A percentile compares a stretch with the other conserved stretches of the same genome.
phyloP scores from a whole-genome alignment of 2,888 invertebrate genomes.

The Archips xylosteana region DNA sequence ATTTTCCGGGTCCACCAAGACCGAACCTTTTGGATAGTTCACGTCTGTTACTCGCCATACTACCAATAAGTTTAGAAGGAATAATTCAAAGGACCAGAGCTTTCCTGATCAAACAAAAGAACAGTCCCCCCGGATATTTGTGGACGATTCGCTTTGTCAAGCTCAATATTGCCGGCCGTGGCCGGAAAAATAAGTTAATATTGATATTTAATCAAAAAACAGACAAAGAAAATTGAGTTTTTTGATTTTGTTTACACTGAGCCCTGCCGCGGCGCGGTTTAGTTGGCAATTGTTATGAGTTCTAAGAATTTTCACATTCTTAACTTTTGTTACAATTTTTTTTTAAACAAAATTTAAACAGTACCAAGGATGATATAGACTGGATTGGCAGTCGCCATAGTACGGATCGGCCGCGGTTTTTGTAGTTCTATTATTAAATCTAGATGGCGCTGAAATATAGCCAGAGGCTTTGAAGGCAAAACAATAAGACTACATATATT shows the following conservation, averaged over 20 bases:
- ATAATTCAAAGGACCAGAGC: conserved; percentile 15
- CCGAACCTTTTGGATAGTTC: neutral
- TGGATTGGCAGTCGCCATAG: no score
- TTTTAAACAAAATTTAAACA: no score
- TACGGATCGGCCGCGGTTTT: no score
- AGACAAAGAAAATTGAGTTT: neutral
- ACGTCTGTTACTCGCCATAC: neutral
- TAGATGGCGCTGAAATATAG: no score
- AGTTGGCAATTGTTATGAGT: neutral
- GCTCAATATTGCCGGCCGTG: conserved; percentile 9
- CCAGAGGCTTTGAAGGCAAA: no score
- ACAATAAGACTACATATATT: no score
- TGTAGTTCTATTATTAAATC: no score
- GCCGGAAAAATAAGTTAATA: conserved; percentile 15
- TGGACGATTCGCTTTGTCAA: conserved; percentile 13
- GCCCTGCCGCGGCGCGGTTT: neutral
- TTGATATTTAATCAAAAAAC: conserved; percentile 22
- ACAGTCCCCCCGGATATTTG: conserved; percentile 19
- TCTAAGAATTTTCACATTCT: neutral
- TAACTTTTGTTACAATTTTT: no score
- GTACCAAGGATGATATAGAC: no score
- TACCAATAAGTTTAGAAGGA: neutral
- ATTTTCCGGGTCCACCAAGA: neutral
- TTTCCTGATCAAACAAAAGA: conserved; percentile 27
- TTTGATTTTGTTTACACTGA: conserved; percentile 5